Evolutionary conservation across 2,888 invertebrate genomes (phyloP), one percentile per base, ranked within the genome.

Genomic region (Pseudococcus viburni): DNA sequence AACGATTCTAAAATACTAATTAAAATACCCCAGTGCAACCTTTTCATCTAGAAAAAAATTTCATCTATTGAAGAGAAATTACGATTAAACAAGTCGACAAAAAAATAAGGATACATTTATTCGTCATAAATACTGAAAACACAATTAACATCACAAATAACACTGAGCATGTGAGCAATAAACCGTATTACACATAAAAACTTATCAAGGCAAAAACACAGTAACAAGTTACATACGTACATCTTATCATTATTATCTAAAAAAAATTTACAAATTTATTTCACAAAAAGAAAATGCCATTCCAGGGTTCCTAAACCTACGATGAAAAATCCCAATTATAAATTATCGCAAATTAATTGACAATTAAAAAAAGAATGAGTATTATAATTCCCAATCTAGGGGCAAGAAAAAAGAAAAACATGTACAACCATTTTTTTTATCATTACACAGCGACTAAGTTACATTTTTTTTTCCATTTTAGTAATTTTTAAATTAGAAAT

Each of bases 51-150:
- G n/a, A n/a, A n/a, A n/a, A n/a, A n/a, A n/a, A n/a, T n/a, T n/a
- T n/a, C n/a, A n/a, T 12, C 22, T 33, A 33, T 39, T 17, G 19
- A 73, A 73, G 73, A 73, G 33, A 83, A 42, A 83, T 83, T 19
- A 83, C 26, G 39, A 77, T 77, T 42, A 83, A 83, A 83, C 19
- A 83, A 83, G 26, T 83, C 80, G 80, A 83, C 80, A 83, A 83
- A 83, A 55, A 73, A 83, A 46, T 46, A 83, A 46, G 15, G 80
- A 83, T 83, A 83, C 39, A 83, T 83, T 83, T 83, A 83, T 83
- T 83, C 46, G 80, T 83, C 80, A 83, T 83, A 83, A 83, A 83
- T 83, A 83, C 80, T 80, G 80, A 80, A 80, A 80, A 80, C 42
- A 42, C 42, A 42, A 42, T 42, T 42, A 42, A 42, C 42, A 42